Evolutionary conservation across 2,888 invertebrate genomes (phyloP), one percentile per base, ranked within the genome.

Genomic region (Meiosimyza decipiens): DNA sequence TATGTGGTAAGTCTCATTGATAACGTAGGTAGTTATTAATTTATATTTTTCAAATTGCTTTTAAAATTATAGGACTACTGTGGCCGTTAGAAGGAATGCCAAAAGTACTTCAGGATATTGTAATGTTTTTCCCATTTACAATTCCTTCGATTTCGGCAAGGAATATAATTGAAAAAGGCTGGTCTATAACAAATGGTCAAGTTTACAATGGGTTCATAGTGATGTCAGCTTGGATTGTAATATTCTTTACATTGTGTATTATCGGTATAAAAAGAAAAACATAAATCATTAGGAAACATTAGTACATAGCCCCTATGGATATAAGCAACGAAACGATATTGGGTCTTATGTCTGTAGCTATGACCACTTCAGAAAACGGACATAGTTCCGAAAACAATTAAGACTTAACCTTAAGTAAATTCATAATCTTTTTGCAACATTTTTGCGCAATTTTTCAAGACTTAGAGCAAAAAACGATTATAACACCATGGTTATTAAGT

Each of bases 181-280:
- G 92, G 88, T 85, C 90, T 0, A 87, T 95, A 52, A 86, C 89
- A 0, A 89, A 94, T 73, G 88, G 90, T 0, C 88, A 91, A 18
- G 95, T 96, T 12, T 92, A 92, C 85, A 88, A 88, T 70, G 96
- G 96, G 0, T 92, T 94, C 80, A 83, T 93, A 0, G 90, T 93
- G 1, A 90, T 91, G 40, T 12, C 89, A 0, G 89, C 87, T 1
- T 95, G 95, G 94, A 92, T 91, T 28, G 75, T 87, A 0, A 87
- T 90, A 63, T 90, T 92, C 5, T 80, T 91, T 71, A 82, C 85
- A 3, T 82, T 92, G 51, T 92, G 92, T 76, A 86, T 91, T 66
- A 76, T 92, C 13, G 87, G 88, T 5, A 82, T 91, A 1, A 88
- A 86, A 83, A 82, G 83, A 55, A 88, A 88, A 77, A 79, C 87